Evolutionary conservation across 2,888 invertebrate species (phyloP).

Genomic region (Clunio marinus): DNA sequence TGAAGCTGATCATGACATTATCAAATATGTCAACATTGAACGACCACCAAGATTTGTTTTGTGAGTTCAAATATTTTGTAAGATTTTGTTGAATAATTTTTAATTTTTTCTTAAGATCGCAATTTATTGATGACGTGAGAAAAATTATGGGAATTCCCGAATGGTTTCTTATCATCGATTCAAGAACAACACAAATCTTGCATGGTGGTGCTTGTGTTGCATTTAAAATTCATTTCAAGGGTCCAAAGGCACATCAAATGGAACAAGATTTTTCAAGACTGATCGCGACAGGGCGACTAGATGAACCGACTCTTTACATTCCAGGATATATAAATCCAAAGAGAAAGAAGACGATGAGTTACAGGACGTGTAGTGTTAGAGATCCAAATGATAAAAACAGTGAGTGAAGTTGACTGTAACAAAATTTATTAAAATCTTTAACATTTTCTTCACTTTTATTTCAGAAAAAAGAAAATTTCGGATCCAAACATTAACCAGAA

Average conservation of each 20-base stretch:
- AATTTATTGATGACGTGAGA: slow-evolving; percentile 77
- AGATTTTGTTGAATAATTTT: slow-evolving; percentile 18
- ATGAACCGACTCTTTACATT: slow-evolving; percentile 69
- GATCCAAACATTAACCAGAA: not conserved
- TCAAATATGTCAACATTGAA: slow-evolving; percentile 82
- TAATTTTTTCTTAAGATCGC: slow-evolving; percentile 56
- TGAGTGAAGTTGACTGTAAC: slow-evolving; percentile 43
- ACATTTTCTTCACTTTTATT: not conserved
- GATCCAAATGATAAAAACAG: slow-evolving; percentile 67
- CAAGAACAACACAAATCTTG: slow-evolving; percentile 69
- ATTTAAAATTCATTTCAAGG: slow-evolving; percentile 80
- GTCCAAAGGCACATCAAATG: slow-evolving; percentile 70
- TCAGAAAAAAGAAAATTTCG: slow-evolving; percentile 4
- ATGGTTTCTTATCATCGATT: slow-evolving; percentile 85
- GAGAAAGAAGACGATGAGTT: slow-evolving; percentile 66
- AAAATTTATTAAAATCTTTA: not conserved
- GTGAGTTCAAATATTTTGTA: slow-evolving; percentile 55
- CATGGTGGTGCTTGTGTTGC: slow-evolving; percentile 79
- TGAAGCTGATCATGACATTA: slow-evolving; percentile 82
- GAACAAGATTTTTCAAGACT: slow-evolving; percentile 70
- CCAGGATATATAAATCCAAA: slow-evolving; percentile 71
- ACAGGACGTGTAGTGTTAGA: slow-evolving; percentile 69
- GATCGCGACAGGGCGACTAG: slow-evolving; percentile 68
- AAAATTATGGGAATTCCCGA: slow-evolving; percentile 79
- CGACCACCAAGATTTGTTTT: slow-evolving; percentile 83